Evolutionary conservation across 1,140 invertebrate species (phyloP), one percentile per base, ranked within the genome.

Genomic region (Onthophagus taurus): DNA sequence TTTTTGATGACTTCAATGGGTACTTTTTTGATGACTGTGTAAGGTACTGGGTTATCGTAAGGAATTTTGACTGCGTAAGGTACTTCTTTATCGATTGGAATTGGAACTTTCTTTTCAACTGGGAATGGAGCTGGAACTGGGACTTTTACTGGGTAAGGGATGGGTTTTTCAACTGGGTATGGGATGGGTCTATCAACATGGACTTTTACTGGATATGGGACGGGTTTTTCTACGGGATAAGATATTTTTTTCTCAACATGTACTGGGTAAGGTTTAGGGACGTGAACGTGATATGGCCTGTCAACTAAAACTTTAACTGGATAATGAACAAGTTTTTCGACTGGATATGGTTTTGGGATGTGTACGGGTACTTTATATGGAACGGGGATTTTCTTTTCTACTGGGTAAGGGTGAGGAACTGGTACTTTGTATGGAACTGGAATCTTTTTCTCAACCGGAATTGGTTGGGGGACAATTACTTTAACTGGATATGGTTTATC

Each of bases 1-100:
- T 63, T 68, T 49, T 72, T 70, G 35, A 72, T 67, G 2, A 76
- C 69, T 8, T 66, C 60, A 33, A 72, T 68, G 2, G 78, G 77
- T 36, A 85, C 78, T 57, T 80, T 80, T 47, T 75, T 76, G 53
- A 71, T 67, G 0, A 85, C 78, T 44, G 76, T 73, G 7, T 77
- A 75, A 19, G 79, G 72, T 16, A 78, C 75, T 17, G 76, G 74
- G 45, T 70, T 70, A 55, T 80, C 74, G 47, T 77, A 70, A 42
- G 67, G 73, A 18, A 80, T 76, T 62, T 78, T 75, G 9, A 78
- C 76, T 21, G 76, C 75, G 48, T 72, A 72, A 3, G 76, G 77
- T 21, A 77, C 74, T 38, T 72, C 72, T 61, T 80, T 82, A 51
- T 81, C 77, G 0, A 80, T 74, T 7, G 72, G 71, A 8, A 75